Evolutionary conservation across 2,888 invertebrate species (phyloP), one percentile per base, ranked within the genome.

Genomic region (Siphonodentalium dalli): DNA sequence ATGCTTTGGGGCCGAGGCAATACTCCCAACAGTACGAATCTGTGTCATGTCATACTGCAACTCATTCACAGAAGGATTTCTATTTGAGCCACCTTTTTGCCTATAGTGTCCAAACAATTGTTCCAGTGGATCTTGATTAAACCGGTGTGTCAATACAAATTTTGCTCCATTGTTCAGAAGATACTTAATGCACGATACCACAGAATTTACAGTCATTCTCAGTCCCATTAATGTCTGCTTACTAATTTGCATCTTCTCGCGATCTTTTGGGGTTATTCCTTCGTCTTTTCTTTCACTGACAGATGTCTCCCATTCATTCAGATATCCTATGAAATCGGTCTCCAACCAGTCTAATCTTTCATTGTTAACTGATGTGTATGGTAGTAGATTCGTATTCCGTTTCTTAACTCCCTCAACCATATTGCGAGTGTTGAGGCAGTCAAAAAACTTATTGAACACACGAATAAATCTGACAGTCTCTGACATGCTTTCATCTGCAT

Each of bases 71-170:
- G n/a, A n/a, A n/a, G n/a, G n/a, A n/a, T n/a, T n/a, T n/a, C n/a
- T n/a, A n/a, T n/a, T n/a, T n/a, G n/a, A n/a, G n/a, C n/a, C n/a
- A n/a, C n/a, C n/a, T n/a, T n/a, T n/a, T n/a, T n/a, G n/a, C n/a
- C 53, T 27, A 28, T 53, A 50, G 38, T 61, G 61, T n/a, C 54
- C 38, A 41, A 58, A 62, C 20, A 57, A 57, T 31, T 59, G 58
- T 26, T 62, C 62, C 18, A 59, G 43, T 1, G 57, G 54, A 29
- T 62, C 59, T 21, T 62, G 62, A 18, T 58, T 61, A n/a, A n/a
- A n/a, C n/a, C n/a, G n/a, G n/a, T n/a, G n/a, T n/a, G n/a, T n/a
- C n/a, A n/a, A n/a, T n/a, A n/a, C n/a, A n/a, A n/a, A n/a, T n/a
- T n/a, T n/a, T n/a, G 46, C 54, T 23, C 63, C 59, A 2, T 24